Evolutionary conservation across 1,140 invertebrate species (phyloP).

Genomic region (Drosophila sturtevanti): DNA sequence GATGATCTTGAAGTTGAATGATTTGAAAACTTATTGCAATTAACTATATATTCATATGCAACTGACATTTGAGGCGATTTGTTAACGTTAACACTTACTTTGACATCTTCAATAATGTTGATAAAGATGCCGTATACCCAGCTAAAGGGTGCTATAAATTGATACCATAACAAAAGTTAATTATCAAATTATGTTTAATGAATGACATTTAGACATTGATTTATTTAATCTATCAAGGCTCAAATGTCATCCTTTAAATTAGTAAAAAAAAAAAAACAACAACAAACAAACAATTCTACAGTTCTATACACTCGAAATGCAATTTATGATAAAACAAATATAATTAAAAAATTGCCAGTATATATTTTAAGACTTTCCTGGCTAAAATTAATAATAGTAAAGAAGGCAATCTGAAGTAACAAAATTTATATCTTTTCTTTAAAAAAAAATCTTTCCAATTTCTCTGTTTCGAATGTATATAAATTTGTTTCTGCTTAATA

Average conservation of each 20-base stretch:
- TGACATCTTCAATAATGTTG: slow-evolving; percentile 66
- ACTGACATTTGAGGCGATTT: slow-evolving; percentile 22
- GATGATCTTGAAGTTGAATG: slow-evolving; percentile 63
- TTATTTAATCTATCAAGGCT: not conserved
- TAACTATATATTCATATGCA: slow-evolving; percentile 33
- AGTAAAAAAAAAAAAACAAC: not conserved
- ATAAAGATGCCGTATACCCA: slow-evolving; percentile 72
- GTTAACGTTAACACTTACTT: slow-evolving; percentile 70
- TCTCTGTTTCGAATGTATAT: no score
- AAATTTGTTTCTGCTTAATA: no score
- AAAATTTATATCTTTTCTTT: no score
- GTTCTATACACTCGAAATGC: not conserved
- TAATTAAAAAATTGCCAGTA: no score
- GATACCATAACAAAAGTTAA: slow-evolving; percentile 5
- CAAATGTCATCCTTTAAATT: not conserved
- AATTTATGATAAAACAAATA: no score
- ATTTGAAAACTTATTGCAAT: slow-evolving; percentile 45
- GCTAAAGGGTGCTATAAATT: slow-evolving; percentile 72
- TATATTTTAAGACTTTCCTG: no score
- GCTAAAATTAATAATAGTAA: no score
- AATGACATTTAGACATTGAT: slow-evolving; percentile 15
- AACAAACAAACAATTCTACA: no score
- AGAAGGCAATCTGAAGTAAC: no score
- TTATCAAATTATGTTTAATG: not conserved
- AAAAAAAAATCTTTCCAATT: no score